Evolutionary conservation across 37 sponge, comb jelly and placozoan genomes (phyloP).

Genomic region (Haliclona indistincta): DNA sequence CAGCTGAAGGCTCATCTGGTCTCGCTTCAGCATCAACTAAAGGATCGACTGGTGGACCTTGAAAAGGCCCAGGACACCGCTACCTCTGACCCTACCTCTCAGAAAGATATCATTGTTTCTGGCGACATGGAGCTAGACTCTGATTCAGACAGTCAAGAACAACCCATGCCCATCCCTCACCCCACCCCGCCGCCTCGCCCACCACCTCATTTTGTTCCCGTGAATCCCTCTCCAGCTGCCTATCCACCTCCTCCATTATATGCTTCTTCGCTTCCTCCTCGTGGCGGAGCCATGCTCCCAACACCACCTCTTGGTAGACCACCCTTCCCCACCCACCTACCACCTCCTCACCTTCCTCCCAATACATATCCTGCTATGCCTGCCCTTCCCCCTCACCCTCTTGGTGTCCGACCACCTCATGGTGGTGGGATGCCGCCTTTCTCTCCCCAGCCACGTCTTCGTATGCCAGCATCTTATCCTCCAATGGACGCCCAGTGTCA

Average conservation of each 20-base stretch:
- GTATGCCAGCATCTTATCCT: background rate
- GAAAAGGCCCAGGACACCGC: constrained; percentile 70
- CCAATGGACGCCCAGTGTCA: background rate
- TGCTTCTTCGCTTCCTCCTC: background rate
- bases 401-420: too few species aligned
- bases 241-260: too few species aligned
- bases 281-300: background rate
- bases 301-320: background rate
- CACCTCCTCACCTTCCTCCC: background rate
- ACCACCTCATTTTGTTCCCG: background rate
- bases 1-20: constrained; percentile 11
- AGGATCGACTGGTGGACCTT: constrained; percentile 35
- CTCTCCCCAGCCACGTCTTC: background rate
- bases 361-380: background rate
- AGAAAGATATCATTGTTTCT: constrained; percentile 75
- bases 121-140: constrained; percentile 93
- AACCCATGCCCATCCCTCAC: background rate
- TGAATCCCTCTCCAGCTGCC: background rate
- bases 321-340: background rate
- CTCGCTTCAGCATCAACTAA: constrained; percentile 31
- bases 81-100: constrained; percentile 66
- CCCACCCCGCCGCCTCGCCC: background rate
- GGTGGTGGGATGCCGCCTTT: background rate
- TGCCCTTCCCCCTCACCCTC: background rate
- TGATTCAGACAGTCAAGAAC: constrained; percentile 29